Evolutionary conservation across 2,113 vertebrate genomes (phyloP), one percentile per base, ranked within the genome.

Genomic region (Laticauda laticaudata): DNA sequence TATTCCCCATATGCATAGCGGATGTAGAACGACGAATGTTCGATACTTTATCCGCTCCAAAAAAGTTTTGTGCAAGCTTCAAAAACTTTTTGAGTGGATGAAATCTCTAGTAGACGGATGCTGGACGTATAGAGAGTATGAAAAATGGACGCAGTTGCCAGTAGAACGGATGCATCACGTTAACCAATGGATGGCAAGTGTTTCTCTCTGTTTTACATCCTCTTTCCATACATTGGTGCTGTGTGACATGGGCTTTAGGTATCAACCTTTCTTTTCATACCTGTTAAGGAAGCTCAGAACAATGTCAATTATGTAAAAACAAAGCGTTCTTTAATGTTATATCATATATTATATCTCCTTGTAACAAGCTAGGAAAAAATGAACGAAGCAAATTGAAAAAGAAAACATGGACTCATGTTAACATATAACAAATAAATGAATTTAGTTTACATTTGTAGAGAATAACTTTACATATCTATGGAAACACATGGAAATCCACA

Each of bases 391-490:
- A 89, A 59, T 14, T 4, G 23, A 89, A 95, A 34, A 86, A 91
- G 2, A 95, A 43, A 69, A 91, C 2, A 91, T 90, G 9, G 87
- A 96, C 93, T 92, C 89, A 89, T 89, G 12, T 48, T 43, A 43
- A 43, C 34, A 81, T 21, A 20, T 81, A 81, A 81, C 34, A 81
- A 81, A 43, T 43, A 43, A 81, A 81, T 43, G 11, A 6, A 4
- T 57, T 95, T 29, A 5, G 0, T 96, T 95, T 96, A 86, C 7
- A 88, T 91, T 75, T 87, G 56, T 43, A 53, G 23, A 93, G 92
- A 88, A 89, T 0, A 7, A 75, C 26, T 26, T 91, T 92, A 24
- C 26, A 11, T 43, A 24, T 43, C 34, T 43, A 89, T 26, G 11
- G 10, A 89, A 59, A 89, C 43, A 45, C 55, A 89, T 81, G 57